A percentile compares a stretch with the other conserved stretches of the same genome.
Evolutionary conservation across 1,140 invertebrate species (phyloP).

Genomic region (Cydia pomonella): DNA sequence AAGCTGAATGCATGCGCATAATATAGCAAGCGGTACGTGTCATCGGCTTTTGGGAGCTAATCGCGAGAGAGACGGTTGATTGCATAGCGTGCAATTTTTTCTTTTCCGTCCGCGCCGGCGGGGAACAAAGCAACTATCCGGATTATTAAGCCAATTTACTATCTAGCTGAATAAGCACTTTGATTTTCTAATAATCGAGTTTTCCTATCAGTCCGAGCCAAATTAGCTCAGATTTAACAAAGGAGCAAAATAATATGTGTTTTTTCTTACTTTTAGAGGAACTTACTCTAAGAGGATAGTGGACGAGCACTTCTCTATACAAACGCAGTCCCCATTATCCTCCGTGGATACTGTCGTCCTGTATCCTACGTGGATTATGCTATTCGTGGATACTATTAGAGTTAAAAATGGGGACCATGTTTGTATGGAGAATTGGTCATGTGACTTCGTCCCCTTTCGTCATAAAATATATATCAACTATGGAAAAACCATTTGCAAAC

Average conservation of each 20-base stretch:
- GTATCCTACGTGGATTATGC: no score
- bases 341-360: no score
- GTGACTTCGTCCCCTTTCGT: no score
- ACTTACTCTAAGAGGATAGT: no score
- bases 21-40: slow-evolving; percentile 56
- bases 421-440: no score
- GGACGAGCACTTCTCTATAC: no score
- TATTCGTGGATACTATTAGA: no score
- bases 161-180: slow-evolving; percentile 58
- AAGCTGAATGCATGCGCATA: slow-evolving; percentile 53
- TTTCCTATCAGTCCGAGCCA: slow-evolving; percentile 37
- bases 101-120: slow-evolving; percentile 46
- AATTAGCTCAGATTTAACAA: slow-evolving; percentile 40
- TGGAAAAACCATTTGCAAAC: background rate
- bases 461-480: no score
- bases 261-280: no score
- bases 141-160: slow-evolving; percentile 67
- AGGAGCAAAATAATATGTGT: background rate
- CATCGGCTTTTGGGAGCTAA: slow-evolving; percentile 58
- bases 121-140: slow-evolving; percentile 57
- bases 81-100: slow-evolving; percentile 55
- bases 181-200: slow-evolving; percentile 48
- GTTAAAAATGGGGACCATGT: no score
- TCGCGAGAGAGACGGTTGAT: slow-evolving; percentile 56
- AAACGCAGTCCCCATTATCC: no score